A percentile compares a stretch with the other conserved stretches of the same genome.
phyloP scores from a whole-genome alignment of 2,888 invertebrate species.

The Drosophila merina region DNA sequence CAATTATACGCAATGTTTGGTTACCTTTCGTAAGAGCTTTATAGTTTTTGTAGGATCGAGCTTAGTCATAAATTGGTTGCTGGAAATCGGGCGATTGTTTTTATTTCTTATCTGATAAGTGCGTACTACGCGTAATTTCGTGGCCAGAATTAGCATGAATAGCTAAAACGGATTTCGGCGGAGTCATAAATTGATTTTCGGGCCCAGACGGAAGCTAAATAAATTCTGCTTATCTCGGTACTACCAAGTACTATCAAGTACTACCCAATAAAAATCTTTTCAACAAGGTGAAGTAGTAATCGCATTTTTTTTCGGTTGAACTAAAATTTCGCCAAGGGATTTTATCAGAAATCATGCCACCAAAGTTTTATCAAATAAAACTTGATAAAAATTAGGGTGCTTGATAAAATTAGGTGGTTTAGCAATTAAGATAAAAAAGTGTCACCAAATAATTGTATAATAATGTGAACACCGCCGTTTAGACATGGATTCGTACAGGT shows the following conservation, averaged over 20 bases:
- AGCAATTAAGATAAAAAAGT: constrained; percentile 54
- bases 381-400: constrained; percentile 26
- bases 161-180: neutral
- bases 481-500: constrained; percentile 12
- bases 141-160: constrained; percentile 13
- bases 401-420: constrained; percentile 50
- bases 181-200: neutral
- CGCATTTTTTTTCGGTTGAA: neutral
- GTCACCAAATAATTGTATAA: constrained; percentile 33
- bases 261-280: neutral
- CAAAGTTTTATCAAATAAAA: constrained; percentile 53
- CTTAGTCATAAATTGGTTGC: constrained; percentile 28
- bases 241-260: neutral
- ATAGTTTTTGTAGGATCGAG: constrained; percentile 1
- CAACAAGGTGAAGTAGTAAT: neutral
- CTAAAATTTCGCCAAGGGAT: neutral
- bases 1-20: constrained; percentile 19
- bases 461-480: constrained; percentile 22
- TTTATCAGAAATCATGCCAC: neutral
- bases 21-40: constrained; percentile 5
- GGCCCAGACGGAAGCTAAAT: neutral
- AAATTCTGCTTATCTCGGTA: neutral
- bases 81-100: constrained; percentile 19
- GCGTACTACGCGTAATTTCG: constrained; percentile 1
- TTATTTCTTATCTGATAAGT: constrained; percentile 1